Conservation (phyloP, 2,888 invertebrate species). For the Hyposoter dolosus region DNA sequence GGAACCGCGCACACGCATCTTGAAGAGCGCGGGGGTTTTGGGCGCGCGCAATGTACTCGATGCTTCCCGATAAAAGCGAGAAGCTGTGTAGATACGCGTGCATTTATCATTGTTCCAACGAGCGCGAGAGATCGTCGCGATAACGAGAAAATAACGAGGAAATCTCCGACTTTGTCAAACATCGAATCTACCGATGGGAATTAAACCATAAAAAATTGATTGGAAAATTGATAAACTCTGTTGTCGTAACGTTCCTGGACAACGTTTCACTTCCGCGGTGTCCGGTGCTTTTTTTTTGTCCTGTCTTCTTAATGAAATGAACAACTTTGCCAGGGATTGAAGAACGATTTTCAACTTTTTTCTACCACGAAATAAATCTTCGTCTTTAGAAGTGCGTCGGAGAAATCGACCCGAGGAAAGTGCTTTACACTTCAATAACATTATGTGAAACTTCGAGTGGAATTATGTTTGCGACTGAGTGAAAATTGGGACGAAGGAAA, state of each 20-base stretch:
- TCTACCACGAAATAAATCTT: neutral
- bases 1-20: constrained; percentile 68
- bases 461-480: neutral
- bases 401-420: neutral
- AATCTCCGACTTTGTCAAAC: neutral
- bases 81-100: constrained; percentile 75
- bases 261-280: neutral
- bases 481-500: neutral
- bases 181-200: neutral
- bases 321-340: neutral
- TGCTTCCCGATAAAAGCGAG: constrained; percentile 81
- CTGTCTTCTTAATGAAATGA: neutral
- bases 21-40: constrained; percentile 57
- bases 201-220: neutral
- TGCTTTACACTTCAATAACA: neutral
- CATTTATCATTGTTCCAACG: constrained; percentile 81
- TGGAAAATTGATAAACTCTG: neutral
- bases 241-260: neutral
- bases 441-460: constrained; percentile 21
- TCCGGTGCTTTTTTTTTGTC: neutral
- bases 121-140: constrained; percentile 54
- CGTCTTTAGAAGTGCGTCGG: neutral
- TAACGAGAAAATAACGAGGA: constrained; percentile 7
- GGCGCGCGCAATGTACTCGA: constrained; percentile 73
- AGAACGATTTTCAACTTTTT: neutral